Conservation (phyloP, 2,888 invertebrate species). For the Caenorhabditis virilis region DNA sequence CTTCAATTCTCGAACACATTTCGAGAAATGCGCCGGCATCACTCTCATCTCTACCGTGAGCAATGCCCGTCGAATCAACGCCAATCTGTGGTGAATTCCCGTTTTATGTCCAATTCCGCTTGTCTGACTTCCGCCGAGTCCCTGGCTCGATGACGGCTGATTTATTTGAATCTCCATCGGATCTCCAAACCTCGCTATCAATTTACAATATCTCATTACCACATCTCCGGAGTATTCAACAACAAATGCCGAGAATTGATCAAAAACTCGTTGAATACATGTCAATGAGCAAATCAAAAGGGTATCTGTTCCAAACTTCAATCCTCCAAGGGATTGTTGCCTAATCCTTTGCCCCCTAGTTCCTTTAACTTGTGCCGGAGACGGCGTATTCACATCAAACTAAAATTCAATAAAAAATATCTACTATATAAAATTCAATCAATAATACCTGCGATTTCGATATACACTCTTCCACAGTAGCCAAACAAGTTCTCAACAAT, state of each 20-base stretch:
- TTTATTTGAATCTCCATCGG: conserved; percentile 22
- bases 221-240: conserved; percentile 39
- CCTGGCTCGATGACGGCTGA: conserved; percentile 25
- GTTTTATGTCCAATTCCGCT: conserved; percentile 26
- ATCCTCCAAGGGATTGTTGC: conserved; percentile 50
- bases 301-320: conserved; percentile 44
- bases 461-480: conserved; percentile 50
- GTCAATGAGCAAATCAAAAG: conserved; percentile 60
- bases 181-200: conserved; percentile 30
- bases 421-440: not conserved
- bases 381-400: conserved; percentile 14
- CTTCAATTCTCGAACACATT: conserved; percentile 36
- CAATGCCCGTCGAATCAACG: conserved; percentile 42
- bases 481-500: conserved; percentile 49
- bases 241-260: conserved; percentile 53
- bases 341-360: conserved; percentile 44
- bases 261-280: conserved; percentile 58
- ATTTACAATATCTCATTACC: conserved; percentile 28
- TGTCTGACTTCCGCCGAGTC: conserved; percentile 20
- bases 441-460: conserved; percentile 17
- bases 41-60: conserved; percentile 45
- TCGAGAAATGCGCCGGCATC: conserved; percentile 33
- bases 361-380: conserved; percentile 7
- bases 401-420: not conserved
- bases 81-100: conserved; percentile 33